These are phyloP conservation scores for Ophraella communa DNA, from an alignment of 2,888 invertebrate species.

Conservation along the genomic window DNA sequence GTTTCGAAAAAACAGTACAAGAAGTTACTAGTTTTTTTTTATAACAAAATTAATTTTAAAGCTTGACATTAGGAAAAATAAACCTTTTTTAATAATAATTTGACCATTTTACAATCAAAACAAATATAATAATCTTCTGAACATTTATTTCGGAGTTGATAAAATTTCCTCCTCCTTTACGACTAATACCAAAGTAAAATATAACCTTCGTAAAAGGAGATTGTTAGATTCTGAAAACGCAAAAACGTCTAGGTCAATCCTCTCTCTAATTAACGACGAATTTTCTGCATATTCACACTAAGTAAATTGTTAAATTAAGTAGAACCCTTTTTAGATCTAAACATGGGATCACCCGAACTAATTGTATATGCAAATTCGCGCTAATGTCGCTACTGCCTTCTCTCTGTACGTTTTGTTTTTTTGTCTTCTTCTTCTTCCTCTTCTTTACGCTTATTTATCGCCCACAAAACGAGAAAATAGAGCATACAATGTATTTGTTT, in stretches of 20 bases:
- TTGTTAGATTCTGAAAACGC: background rate
- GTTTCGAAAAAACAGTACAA: too few species aligned
- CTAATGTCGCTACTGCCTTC: slow-evolving; percentile 11
- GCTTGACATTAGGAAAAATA: too few species aligned
- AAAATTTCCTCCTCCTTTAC: background rate
- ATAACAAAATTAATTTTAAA: too few species aligned
- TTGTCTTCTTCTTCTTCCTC: slow-evolving; percentile 12
- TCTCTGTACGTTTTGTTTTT: background rate
- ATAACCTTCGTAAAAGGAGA: background rate
- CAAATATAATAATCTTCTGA: too few species aligned
- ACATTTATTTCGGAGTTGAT: too few species aligned
- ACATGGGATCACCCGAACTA: slow-evolving; percentile 18
- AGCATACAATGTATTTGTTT: slow-evolving; percentile 8
- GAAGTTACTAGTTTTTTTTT: too few species aligned
- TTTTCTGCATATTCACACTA: slow-evolving; percentile 21
- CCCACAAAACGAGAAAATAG: slow-evolving; percentile 18
- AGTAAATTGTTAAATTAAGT: slow-evolving; percentile 27
- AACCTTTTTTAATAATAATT: too few species aligned
- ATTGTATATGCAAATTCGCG: slow-evolving; percentile 23
- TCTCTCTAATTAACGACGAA: slow-evolving; percentile 22
- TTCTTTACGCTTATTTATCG: slow-evolving; percentile 24
- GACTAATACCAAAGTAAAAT: background rate
- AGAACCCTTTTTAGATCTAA: slow-evolving; percentile 13
- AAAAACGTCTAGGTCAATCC: slow-evolving; percentile 1
- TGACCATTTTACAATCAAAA: too few species aligned